phyloP scores from a whole-genome alignment of 2,888 invertebrate genomes.

The Ophioninae sp. region DNA sequence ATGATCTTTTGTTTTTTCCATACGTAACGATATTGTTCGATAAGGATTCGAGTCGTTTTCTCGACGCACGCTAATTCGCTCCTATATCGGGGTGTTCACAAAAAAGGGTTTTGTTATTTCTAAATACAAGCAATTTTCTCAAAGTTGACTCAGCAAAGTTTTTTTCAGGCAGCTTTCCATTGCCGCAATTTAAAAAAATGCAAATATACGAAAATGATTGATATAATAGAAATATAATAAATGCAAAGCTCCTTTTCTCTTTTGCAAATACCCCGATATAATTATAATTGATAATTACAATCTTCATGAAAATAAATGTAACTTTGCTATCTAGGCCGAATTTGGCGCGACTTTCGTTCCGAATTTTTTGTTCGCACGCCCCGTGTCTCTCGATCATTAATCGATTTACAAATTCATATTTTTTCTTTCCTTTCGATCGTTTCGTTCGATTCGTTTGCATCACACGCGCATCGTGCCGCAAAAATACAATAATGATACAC shows the following conservation, averaged over 20 bases:
- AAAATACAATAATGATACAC: not conserved
- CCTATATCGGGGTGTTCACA: not conserved
- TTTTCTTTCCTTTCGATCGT: not conserved
- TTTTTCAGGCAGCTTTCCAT: not conserved
- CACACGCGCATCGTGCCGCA: not conserved
- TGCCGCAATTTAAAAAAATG: not conserved
- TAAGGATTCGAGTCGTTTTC: not conserved
- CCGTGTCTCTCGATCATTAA: not conserved
- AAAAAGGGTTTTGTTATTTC: not conserved
- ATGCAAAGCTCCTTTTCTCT: not conserved
- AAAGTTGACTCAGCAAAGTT: not conserved
- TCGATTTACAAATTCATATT: not conserved
- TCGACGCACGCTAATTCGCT: not conserved
- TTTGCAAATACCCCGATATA: not conserved
- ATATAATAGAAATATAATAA: not conserved
- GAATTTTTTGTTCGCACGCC: not conserved
- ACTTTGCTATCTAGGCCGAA: constrained; percentile 9
- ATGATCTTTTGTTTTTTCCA: not conserved
- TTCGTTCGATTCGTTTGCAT: not conserved
- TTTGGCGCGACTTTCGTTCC: not conserved
- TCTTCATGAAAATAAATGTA: constrained; percentile 12
- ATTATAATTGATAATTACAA: not conserved
- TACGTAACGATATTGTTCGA: not conserved
- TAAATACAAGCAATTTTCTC: not conserved
- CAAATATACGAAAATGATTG: not conserved